phyloP scores from a whole-genome alignment of 2,888 invertebrate genomes.

The Andrena chrysosceles region DNA sequence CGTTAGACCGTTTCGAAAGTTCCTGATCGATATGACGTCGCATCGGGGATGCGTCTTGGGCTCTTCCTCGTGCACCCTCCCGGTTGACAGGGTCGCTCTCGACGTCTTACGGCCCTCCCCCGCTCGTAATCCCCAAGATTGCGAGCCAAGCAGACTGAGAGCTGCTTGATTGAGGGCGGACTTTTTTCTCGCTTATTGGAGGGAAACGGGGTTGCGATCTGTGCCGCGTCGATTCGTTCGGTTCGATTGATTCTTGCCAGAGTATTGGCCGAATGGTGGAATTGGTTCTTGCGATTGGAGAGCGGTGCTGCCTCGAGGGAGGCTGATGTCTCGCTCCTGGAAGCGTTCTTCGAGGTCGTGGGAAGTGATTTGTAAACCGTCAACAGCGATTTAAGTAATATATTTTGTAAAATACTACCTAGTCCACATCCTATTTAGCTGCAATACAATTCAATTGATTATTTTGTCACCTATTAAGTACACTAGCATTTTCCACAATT shows the following conservation, averaged over 20 bases:
- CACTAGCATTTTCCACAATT: too few relatives aligned
- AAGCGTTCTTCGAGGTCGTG: too few relatives aligned
- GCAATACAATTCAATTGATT: too few relatives aligned
- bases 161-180: conserved; percentile 45
- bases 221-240: not conserved
- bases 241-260: conserved; percentile 24
- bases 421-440: too few relatives aligned
- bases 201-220: conserved; percentile 38
- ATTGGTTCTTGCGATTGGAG: conserved; percentile 17
- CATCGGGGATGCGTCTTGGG: conserved; percentile 46
- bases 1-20: conserved; percentile 58
- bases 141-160: conserved; percentile 14
- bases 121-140: conserved; percentile 34
- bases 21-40: conserved; percentile 70
- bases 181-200: not conserved
- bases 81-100: conserved; percentile 29
- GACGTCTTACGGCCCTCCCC: conserved; percentile 35
- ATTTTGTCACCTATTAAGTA: too few relatives aligned
- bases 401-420: too few relatives aligned
- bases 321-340: not conserved
- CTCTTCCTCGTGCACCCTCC: conserved; percentile 27
- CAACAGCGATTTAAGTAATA: too few relatives aligned
- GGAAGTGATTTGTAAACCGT: not conserved
- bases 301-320: not conserved
- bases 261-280: not conserved